Conservation (phyloP, 2,113 vertebrate species). For the Dascyllus trimaculatus region DNA sequence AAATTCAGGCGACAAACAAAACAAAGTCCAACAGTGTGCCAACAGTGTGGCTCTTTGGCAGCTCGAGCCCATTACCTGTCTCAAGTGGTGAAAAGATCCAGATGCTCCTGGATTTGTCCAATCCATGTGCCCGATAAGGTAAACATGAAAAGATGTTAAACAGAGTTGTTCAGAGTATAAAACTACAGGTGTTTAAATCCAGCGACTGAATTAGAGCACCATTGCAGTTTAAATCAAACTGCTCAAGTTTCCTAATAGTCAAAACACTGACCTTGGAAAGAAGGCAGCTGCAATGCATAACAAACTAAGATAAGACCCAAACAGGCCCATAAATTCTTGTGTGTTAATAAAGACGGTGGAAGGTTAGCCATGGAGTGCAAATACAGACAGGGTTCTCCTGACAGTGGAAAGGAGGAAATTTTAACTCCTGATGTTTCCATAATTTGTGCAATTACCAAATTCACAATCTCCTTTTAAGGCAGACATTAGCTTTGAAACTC, state of each 20-base stretch:
- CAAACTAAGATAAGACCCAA: constrained; percentile 63
- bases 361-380: constrained; percentile 28
- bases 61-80: constrained; percentile 38
- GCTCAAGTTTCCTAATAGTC: constrained; percentile 68
- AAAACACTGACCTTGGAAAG: constrained; percentile 69
- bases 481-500: neutral
- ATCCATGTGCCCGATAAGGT: constrained; percentile 55
- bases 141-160: constrained; percentile 69
- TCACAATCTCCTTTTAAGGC: neutral
- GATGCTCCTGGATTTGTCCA: constrained; percentile 46
- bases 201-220: constrained; percentile 48
- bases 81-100: constrained; percentile 64
- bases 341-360: constrained; percentile 58
- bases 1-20: constrained; percentile 66
- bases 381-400: constrained; percentile 17
- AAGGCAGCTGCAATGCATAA: constrained; percentile 65
- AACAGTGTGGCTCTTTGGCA: constrained; percentile 40
- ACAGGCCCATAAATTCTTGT: constrained; percentile 33
- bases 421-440: constrained; percentile 27
- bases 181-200: constrained; percentile 39
- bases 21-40: constrained; percentile 36
- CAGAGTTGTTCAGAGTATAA: constrained; percentile 49
- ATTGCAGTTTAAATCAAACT: constrained; percentile 63
- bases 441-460: neutral
- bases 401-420: neutral